These are phyloP conservation scores for Calosoma granatense DNA, from an alignment of 1,140 invertebrate genomes.

Conservation along the genomic window DNA sequence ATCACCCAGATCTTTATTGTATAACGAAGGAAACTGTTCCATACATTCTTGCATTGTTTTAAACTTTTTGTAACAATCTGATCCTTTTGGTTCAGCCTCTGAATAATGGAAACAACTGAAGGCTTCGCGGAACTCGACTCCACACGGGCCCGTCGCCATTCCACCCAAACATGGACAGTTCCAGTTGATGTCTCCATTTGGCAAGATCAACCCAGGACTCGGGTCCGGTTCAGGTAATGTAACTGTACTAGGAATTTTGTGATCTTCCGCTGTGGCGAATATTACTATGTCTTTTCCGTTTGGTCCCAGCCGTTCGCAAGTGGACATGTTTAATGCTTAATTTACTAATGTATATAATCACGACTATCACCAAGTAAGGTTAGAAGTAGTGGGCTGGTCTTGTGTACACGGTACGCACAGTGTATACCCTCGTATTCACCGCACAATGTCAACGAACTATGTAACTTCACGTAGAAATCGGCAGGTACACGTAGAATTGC, in stretches of 20 bases:
- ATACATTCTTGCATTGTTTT: conserved; percentile 90
- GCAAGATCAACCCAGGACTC: conserved; percentile 67
- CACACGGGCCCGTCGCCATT: conserved; percentile 92
- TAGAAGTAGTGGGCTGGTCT: conserved; percentile 38
- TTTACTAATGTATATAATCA: conserved; percentile 27
- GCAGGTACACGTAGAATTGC: conserved; percentile 46
- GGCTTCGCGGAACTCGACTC: conserved; percentile 81
- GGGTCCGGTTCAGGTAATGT: conserved; percentile 60
- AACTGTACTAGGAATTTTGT: conserved; percentile 59
- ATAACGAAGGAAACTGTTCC: conserved; percentile 76
- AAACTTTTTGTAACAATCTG: conserved; percentile 85
- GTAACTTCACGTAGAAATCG: conserved; percentile 42
- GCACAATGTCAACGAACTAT: conserved; percentile 44
- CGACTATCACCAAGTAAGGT: conserved; percentile 31
- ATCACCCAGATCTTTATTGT: conserved; percentile 50
- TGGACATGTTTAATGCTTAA: conserved; percentile 35
- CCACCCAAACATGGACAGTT: conserved; percentile 92
- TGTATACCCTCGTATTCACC: conserved; percentile 39
- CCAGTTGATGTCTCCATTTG: conserved; percentile 93
- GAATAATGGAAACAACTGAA: conserved; percentile 93
- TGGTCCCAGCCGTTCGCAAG: conserved; percentile 35
- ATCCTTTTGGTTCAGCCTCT: conserved; percentile 48
- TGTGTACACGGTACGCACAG: conserved; percentile 46
- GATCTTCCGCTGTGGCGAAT: conserved; percentile 73
- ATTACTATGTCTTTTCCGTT: conserved; percentile 75